phyloP scores from a whole-genome alignment of 2,888 invertebrate genomes.

The Lissocephala sabroskyi region DNA sequence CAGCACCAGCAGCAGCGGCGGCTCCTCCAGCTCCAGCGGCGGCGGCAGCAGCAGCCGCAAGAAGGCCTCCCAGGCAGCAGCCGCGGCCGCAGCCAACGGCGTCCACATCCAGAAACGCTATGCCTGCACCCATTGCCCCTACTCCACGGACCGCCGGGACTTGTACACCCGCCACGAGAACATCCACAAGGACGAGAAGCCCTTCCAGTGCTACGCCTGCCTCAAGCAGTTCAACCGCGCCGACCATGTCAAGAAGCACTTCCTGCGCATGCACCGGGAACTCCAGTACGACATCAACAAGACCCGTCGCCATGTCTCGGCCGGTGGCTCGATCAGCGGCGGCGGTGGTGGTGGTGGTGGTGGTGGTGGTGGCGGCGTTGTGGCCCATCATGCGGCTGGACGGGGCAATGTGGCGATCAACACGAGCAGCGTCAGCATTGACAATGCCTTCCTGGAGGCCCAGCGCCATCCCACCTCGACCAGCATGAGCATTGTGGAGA shows the following conservation, averaged over 20 bases:
- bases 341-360: slow-evolving; percentile 74
- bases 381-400: slow-evolving; percentile 74
- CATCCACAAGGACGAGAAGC: slow-evolving; percentile 94
- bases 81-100: slow-evolving; percentile 56
- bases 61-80: slow-evolving; percentile 49
- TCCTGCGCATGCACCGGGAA: slow-evolving; percentile 92
- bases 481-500: slow-evolving; percentile 71
- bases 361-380: slow-evolving; percentile 74
- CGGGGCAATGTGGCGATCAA: slow-evolving; percentile 70
- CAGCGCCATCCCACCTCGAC: slow-evolving; percentile 71
- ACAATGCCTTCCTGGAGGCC: slow-evolving; percentile 68
- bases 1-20: slow-evolving; percentile 40
- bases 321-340: slow-evolving; percentile 70
- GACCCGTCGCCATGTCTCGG: slow-evolving; percentile 77
- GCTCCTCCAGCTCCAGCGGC: slow-evolving; percentile 41
- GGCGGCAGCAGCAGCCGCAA: slow-evolving; percentile 46
- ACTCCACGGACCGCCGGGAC: slow-evolving; percentile 92
- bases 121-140: slow-evolving; percentile 89
- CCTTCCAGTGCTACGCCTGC: slow-evolving; percentile 94
- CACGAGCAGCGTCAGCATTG: slow-evolving; percentile 65
- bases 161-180: slow-evolving; percentile 93
- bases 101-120: slow-evolving; percentile 79
- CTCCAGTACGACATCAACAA: slow-evolving; percentile 89
- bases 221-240: slow-evolving; percentile 94
- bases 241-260: slow-evolving; percentile 95